Evolutionary conservation across 2,797 vertebrate genomes (phyloP).

Genomic region (Microtus agrestis): DNA sequence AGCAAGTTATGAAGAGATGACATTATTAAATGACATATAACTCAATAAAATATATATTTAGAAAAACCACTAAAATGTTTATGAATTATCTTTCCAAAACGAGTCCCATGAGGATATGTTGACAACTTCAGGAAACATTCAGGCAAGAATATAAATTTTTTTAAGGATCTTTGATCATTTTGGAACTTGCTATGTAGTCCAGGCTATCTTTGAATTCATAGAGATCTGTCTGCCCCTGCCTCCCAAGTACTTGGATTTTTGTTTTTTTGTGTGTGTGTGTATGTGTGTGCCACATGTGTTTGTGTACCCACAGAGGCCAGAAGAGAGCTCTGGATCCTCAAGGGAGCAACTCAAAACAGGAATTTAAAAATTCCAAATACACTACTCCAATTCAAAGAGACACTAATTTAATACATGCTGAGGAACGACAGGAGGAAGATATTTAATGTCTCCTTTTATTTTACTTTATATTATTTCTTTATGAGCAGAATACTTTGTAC

Average conservation of each 20-base stretch:
- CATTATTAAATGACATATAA: conserved; percentile 2
- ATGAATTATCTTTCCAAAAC: conserved; percentile 27
- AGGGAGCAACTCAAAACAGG: background rate
- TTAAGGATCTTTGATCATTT: background rate
- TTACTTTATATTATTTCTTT: background rate
- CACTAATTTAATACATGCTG: background rate
- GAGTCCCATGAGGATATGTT: background rate
- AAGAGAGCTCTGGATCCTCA: background rate
- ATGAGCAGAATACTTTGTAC: background rate
- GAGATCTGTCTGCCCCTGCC: background rate
- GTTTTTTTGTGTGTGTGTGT: background rate
- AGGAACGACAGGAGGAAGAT: background rate
- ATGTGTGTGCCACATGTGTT: background rate
- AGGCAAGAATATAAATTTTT: background rate
- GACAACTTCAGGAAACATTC: background rate
- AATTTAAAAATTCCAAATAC: background rate
- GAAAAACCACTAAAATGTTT: conserved; percentile 55
- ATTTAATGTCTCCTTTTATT: background rate
- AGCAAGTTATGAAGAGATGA: background rate
- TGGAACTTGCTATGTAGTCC: background rate
- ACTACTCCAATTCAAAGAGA: background rate
- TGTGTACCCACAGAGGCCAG: background rate
- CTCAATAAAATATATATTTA: background rate
- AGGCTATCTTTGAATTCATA: background rate
- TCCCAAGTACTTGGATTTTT: background rate